Evolutionary conservation across 1,140 invertebrate species (phyloP), one percentile per base, ranked within the genome.

Genomic region (Tetramorium alpestre): DNA sequence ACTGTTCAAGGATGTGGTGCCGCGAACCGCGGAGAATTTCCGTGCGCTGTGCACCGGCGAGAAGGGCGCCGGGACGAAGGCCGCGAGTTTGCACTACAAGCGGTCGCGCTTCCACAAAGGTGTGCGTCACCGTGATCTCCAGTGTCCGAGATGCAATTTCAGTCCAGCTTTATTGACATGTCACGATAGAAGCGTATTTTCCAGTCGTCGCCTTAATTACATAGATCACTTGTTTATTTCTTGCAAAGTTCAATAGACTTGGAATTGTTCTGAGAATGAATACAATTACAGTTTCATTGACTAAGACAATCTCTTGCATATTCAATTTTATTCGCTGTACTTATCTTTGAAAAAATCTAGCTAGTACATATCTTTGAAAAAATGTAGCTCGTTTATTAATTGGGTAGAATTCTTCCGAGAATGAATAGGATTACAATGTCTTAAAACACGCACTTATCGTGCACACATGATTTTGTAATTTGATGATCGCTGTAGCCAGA

Each of bases 11-110:
- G 97, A 99, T 96, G 96, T 98, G 87, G 98, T 98, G 25, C 99
- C 99, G 51, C 97, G 96, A 94, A 99, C 99, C 73, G 97, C 97
- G 65, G 98, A 99, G 95, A 99, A 99, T 96, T 99, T 99, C 95
- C 96, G 98, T 91, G 97, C 97, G 4, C 93, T 99, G 2, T 99
- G 98, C 93, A 99, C 98, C 0, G 98, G 98, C 22, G 98, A 98
- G 94, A 97, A 96, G 88, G 98, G 98, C 18, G 95, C 96, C 64
- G 97, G 97, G 0, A 93, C 92, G n/a, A 94, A 96, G 86, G 96
- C 97, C 2, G 97, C 97, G 92, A 97, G 96, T 13, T 93, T 98
- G 7, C 97, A 98, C 95, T 98, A 97, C 90, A 98, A 98, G 94
- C 97, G 97, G 62, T 95, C 96, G 1, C 94, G 95, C 67, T 98